These are phyloP conservation scores for Oncorhynchus kisutch DNA, from an alignment of 2,113 vertebrate genomes.

Conservation along the genomic window DNA sequence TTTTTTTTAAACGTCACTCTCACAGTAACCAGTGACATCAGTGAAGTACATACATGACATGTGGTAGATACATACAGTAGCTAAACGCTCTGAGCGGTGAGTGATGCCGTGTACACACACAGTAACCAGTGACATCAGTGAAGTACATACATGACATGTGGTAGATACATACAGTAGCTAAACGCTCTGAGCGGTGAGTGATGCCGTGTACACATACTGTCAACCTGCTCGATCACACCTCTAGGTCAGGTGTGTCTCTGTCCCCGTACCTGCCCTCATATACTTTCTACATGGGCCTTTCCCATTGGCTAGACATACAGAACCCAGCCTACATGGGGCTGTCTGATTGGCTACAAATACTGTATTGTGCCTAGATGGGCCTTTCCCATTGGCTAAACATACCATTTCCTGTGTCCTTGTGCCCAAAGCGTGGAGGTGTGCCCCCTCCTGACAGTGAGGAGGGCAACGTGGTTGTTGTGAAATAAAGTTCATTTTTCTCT, in stretches of 20 bases:
- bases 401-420: constrained; percentile 37
- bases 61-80: constrained; percentile 73
- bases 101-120: constrained; percentile 40
- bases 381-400: neutral
- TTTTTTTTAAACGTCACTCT: constrained; percentile 85
- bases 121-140: constrained; percentile 71
- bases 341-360: neutral
- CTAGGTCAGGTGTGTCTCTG: constrained; percentile 15
- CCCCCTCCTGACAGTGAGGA: constrained; percentile 53
- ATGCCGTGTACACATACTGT: constrained; percentile 40
- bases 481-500: constrained; percentile 48
- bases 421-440: constrained; percentile 48
- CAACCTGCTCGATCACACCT: constrained; percentile 22
- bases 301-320: neutral
- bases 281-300: too few species aligned
- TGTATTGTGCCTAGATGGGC: neutral
- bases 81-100: constrained; percentile 84
- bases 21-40: constrained; percentile 72
- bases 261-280: neutral
- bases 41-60: constrained; percentile 73
- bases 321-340: neutral
- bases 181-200: constrained; percentile 83
- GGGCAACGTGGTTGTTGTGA: constrained; percentile 51
- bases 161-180: constrained; percentile 75
- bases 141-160: constrained; percentile 67